Evolutionary conservation across 2,113 vertebrate genomes (phyloP).

Genomic region (Melanocharis versteri): DNA sequence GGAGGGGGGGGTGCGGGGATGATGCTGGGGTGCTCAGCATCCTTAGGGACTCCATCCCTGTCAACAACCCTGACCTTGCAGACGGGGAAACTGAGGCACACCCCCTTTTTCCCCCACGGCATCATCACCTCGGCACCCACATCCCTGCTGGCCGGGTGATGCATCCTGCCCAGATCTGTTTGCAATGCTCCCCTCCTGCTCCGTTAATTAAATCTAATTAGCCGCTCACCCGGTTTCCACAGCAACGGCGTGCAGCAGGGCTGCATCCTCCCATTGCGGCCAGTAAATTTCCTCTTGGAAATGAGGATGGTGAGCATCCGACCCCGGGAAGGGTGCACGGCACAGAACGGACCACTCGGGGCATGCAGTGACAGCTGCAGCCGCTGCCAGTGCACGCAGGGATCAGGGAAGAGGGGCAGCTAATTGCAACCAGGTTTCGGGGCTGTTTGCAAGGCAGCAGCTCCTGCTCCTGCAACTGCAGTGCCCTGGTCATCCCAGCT

Average conservation of each 20-base stretch:
- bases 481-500: neutral
- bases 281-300: constrained; percentile 26
- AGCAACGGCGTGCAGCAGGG: constrained; percentile 42
- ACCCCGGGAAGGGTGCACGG: neutral
- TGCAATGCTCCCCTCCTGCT: neutral
- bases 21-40: neutral
- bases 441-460: neutral
- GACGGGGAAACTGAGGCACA: neutral
- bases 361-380: neutral
- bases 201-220: constrained; percentile 60
- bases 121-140: neutral
- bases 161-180: neutral
- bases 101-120: neutral
- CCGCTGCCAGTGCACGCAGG: neutral
- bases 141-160: neutral
- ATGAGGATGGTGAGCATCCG: neutral
- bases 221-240: constrained; percentile 35
- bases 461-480: neutral
- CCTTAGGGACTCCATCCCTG: neutral
- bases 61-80: neutral
- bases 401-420: neutral
- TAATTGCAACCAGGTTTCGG: neutral
- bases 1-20: rapidly evolving
- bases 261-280: neutral
- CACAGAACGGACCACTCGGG: neutral